Percentiles rank a stretch among this genome's conserved stretches.
Evolutionary conservation across 2,888 invertebrate genomes (phyloP).

Genomic region (Eupithecia vulgata): DNA sequence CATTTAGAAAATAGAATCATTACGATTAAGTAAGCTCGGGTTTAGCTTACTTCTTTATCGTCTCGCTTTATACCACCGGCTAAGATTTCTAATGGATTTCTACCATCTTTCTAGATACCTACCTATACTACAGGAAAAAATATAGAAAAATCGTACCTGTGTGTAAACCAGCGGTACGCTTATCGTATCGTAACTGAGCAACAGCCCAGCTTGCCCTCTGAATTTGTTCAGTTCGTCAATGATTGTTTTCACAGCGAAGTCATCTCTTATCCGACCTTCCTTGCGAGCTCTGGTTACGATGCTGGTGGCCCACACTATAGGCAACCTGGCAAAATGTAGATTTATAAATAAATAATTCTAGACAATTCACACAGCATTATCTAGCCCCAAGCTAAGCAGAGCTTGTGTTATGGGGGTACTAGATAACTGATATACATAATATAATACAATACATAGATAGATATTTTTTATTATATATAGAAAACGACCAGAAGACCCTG

Average conservation of each 20-base stretch:
- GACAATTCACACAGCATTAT: too few relatives aligned
- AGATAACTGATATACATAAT: too few relatives aligned
- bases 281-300: conserved; percentile 95
- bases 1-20: not conserved
- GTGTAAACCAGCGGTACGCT: conserved; percentile 93
- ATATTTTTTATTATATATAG: too few relatives aligned
- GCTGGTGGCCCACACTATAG: conserved; percentile 95
- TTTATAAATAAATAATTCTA: too few relatives aligned
- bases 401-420: too few relatives aligned
- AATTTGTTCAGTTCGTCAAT: conserved; percentile 94
- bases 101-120: not conserved
- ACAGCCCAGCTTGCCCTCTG: conserved; percentile 89
- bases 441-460: too few relatives aligned
- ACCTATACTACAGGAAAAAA: not conserved
- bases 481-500: too few relatives aligned
- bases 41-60: not conserved
- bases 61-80: not conserved
- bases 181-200: conserved; percentile 91
- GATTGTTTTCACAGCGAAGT: conserved; percentile 96
- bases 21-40: not conserved
- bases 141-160: conserved; percentile 79
- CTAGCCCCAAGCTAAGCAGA: too few relatives aligned
- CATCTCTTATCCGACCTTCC: conserved; percentile 94
- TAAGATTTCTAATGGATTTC: not conserved
- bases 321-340: conserved; percentile 82